Evolutionary conservation across 2,888 invertebrate species (phyloP), one percentile per base, ranked within the genome.

Genomic region (Thalpophila matura): DNA sequence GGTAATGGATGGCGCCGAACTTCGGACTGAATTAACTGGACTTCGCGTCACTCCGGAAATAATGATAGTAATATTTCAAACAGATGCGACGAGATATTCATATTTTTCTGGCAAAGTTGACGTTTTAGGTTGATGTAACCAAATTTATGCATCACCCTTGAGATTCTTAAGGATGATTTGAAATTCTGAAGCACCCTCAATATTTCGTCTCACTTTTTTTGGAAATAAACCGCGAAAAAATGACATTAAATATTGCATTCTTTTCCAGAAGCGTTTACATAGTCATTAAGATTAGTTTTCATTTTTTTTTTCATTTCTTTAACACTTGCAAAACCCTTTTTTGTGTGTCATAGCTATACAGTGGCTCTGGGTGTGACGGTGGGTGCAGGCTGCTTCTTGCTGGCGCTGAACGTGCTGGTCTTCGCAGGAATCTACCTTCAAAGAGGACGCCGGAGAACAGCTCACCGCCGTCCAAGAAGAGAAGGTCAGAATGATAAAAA

Each of bases 361-460:
- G 97, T 97, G 40, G 97, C 97, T 3, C 93, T 97, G 49, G 97
- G 97, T 0, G 97, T 97, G 71, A 97, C 97, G 3, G 97, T 97
- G 7, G 97, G 97, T 7, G 96, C 97, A 1, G 97, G 97, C 12
- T 97, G 97, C 86, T 96, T 97, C 73, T 95, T 97, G 26, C 91
- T 97, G 20, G 96, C 97, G 1, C 94, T 97, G 22, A 97, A 97
- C 87, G 96, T 97, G 93, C 90, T 97, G 61, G 97, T 97, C 73
- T 97, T 97, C 83, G 97, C 97, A 1, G 97, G 97, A 2, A 97
- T 97, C 80, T 97, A 97, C 86, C 96, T 97, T 76, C 97, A 97
- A 84, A 90, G 97, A n/a, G 96, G 96, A 31, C 93, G 96, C 1
- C 95, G 96, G 10, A 80, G 87, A 29, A 84, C 87, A 20, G 80